Evolutionary conservation across 2,888 invertebrate genomes (phyloP), one percentile per base, ranked within the genome.

Genomic region (Dolichopus griseipennis): DNA sequence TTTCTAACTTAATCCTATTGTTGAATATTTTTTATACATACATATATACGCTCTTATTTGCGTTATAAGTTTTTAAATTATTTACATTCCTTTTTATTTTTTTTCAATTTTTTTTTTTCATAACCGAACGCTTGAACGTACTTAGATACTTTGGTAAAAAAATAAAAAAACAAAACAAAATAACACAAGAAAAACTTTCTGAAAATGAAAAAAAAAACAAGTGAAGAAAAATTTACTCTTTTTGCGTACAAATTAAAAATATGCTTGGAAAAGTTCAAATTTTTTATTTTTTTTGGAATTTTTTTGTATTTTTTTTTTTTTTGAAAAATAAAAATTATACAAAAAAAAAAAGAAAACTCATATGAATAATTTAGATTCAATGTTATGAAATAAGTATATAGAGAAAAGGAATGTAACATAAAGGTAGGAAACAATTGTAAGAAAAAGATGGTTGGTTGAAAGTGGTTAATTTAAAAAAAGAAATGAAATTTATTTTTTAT

Each of bases 321-420:
- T 27, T 27, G 5, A 52, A 52, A 52, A 52, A 52, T 12, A 52
- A 52, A 52, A 52, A 52, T 27, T 27, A 4, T 5, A 27, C 18
- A 18, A 52, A 15, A 52, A 52, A 18, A 52, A 15, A 52, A 52
- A 52, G 18, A 52, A 18, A 52, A 18, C 52, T 52, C 52, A 52
- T 52, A 52, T 52, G 52, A 52, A 52, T 52, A 52, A 52, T 52
- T 52, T 52, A 52, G n/a, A 52, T 52, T 52, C 52, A 52, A 52
- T 52, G 52, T 52, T 52, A n/a, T 52, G n/a, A 52, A 52, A 52
- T 52, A 52, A 52, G 18, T 12, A 52, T 52, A 52, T 18, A 10
- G 15, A 52, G 43, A 43, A 43, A 52, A 18, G 18, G 6, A n/a
- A 52, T 18, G 52, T 27, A 52, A 52, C 52, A 52, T 41, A 41